Evolutionary conservation across 2,888 invertebrate genomes (phyloP).

Genomic region (Pandemis corylana): DNA sequence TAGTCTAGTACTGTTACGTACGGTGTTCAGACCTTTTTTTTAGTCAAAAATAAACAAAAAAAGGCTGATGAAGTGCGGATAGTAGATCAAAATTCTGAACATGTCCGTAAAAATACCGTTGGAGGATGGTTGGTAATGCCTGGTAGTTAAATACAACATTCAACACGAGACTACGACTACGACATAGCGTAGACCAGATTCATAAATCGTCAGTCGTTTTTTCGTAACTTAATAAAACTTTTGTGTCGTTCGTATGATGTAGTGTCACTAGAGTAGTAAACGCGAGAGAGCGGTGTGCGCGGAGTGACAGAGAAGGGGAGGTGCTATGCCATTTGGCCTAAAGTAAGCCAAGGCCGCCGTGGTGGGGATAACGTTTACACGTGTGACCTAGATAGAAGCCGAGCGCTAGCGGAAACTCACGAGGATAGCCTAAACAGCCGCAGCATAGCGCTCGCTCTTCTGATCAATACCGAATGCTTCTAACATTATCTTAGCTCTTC

Average conservation of each 20-base stretch:
- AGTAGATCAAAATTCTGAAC: neutral
- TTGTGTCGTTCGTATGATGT: neutral
- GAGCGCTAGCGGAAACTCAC: slow-evolving; percentile 69
- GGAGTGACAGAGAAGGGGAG: slow-evolving; percentile 67
- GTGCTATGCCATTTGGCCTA: slow-evolving; percentile 73
- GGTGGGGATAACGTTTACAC: slow-evolving; percentile 83
- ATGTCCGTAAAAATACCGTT: too few relatives aligned
- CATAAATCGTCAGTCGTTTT: neutral
- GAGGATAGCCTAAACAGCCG: slow-evolving; percentile 61
- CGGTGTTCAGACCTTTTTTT: too few relatives aligned
- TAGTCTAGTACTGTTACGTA: too few relatives aligned
- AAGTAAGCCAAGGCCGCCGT: slow-evolving; percentile 83
- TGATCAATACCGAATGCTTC: slow-evolving; percentile 67
- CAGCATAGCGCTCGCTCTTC: slow-evolving; percentile 52
- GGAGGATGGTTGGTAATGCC: too few relatives aligned
- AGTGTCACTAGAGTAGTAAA: neutral
- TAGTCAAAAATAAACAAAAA: too few relatives aligned
- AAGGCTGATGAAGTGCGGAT: too few relatives aligned
- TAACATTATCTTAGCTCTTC: slow-evolving; percentile 51
- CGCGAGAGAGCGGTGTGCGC: slow-evolving; percentile 13
- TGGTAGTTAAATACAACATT: too few relatives aligned
- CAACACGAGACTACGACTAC: neutral
- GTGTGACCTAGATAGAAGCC: slow-evolving; percentile 82
- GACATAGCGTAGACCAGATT: neutral
- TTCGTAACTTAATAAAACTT: neutral